These are phyloP conservation scores for Hirudo medicinalis DNA, from an alignment of 1,140 invertebrate genomes.

Conservation along the genomic window DNA sequence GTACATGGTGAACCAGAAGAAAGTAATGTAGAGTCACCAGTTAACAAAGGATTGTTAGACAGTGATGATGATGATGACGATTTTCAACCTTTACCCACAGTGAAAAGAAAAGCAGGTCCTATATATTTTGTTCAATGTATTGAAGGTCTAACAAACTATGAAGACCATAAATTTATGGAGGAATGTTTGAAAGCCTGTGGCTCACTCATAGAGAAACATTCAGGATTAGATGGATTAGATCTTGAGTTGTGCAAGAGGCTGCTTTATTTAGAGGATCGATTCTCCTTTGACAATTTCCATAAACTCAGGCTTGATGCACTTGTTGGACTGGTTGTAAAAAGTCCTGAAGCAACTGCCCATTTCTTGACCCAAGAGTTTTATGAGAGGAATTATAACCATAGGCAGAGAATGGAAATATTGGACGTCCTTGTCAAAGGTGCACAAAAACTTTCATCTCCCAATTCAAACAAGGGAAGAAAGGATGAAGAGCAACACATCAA, in stretches of 20 bases:
- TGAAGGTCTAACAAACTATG: not conserved
- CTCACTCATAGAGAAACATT: slow-evolving; percentile 10
- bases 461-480: not conserved
- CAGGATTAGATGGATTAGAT: not conserved
- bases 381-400: slow-evolving; percentile 6
- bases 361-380: slow-evolving; percentile 11
- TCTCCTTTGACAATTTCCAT: slow-evolving; percentile 1
- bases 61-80: slow-evolving; percentile 15
- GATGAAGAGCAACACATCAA: not conserved
- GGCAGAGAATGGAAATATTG: slow-evolving; percentile 11
- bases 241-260: slow-evolving; percentile 9
- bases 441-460: not conserved
- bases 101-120: not conserved
- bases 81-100: not conserved
- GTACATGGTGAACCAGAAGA: not conserved
- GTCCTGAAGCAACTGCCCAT: slow-evolving; percentile 4
- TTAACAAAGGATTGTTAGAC: not conserved
- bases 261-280: slow-evolving; percentile 9
- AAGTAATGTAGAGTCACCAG: not conserved
- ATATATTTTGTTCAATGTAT: slow-evolving; percentile 8
- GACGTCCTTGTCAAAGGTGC: slow-evolving; percentile 1
- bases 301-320: not conserved
- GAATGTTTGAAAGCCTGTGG: not conserved
- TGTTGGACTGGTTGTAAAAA: not conserved
- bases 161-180: slow-evolving; percentile 2